Base-by-base conservation (phyloP, 30 jellyfish, hydroid and myxozoan genomes). In the Rhopilema esculentum region DNA sequence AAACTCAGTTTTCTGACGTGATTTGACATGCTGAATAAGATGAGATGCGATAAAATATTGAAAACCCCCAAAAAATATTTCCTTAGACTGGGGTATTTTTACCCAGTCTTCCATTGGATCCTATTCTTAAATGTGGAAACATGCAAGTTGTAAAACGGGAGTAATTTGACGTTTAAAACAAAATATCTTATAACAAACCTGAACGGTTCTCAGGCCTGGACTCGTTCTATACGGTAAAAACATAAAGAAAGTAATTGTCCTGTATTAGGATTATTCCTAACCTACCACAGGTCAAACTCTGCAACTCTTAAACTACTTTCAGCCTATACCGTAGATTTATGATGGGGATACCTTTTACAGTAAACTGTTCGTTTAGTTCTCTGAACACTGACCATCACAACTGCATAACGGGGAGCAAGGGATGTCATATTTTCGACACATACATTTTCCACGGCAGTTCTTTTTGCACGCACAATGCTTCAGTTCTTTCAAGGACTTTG, bases 301-400 rank as follows among this genome's bases (percentile, higher is more conserved):
- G 57, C 57, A 40, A 40, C 57, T 40, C 57, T 40, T 40, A 40
- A 40, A 40, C 57, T 40, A 40, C 12, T 40, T 40, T 40, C 57
- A 40, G 12, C 12, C 6, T 40, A 40, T 40, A 40, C 57, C 57
- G 57, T 40, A 40, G 57, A 40, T 6, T 40, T 40, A 40, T 40
- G 57, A 40, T 40, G 57, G 57, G 57, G 57, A 40, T 40, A 40
- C 57, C 57, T 40, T 40, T 40, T 40, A 40, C 57, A 63, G 30
- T 63, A n/a, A 63, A 63, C 27, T 63, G 73, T 63, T 63, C 30
- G 73, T 63, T n/a, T 63, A 30, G 25, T 32, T 80, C 70, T 65
- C 72, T 62, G 69, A 80, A 69, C 89, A 80, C 72, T 65, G 69
- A 49, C 89, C 89, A 57, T 80, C 70, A 61, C 89, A 80, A 16